These are phyloP conservation scores for Laterallus jamaicensis DNA, from an alignment of 2,113 vertebrate genomes.

Conservation along the genomic window DNA sequence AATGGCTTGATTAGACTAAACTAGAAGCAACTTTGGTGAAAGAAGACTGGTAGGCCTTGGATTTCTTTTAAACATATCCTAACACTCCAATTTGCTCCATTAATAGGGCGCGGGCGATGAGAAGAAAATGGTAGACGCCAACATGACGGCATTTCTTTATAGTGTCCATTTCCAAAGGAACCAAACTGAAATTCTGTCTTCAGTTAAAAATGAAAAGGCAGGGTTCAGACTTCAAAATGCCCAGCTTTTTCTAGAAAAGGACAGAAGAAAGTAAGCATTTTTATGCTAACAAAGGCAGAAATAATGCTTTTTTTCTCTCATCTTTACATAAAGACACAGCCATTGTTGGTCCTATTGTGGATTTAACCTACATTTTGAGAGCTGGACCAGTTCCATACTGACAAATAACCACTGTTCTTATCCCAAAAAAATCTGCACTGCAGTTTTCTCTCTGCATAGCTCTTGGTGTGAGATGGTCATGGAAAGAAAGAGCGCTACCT, in stretches of 20 bases:
- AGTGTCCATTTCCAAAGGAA: neutral
- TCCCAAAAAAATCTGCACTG: neutral
- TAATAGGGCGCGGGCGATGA: neutral
- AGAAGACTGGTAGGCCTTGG: neutral
- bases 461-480: neutral
- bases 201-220: neutral
- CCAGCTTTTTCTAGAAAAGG: neutral
- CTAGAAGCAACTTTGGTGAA: neutral
- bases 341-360: neutral
- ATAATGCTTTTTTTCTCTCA: neutral
- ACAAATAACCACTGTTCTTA: slow-evolving; percentile 10
- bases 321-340: neutral
- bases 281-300: slow-evolving; percentile 38
- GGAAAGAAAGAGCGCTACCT: neutral
- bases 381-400: neutral
- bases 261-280: neutral
- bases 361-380: slow-evolving; percentile 18
- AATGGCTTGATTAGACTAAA: neutral
- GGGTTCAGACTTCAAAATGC: neutral
- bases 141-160: neutral
- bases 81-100: neutral
- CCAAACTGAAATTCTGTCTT: slow-evolving; percentile 1
- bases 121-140: neutral
- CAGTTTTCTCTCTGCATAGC: neutral
- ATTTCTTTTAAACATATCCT: neutral